phyloP scores from a whole-genome alignment of 1,140 invertebrate species.

The Drosophila burlai region DNA sequence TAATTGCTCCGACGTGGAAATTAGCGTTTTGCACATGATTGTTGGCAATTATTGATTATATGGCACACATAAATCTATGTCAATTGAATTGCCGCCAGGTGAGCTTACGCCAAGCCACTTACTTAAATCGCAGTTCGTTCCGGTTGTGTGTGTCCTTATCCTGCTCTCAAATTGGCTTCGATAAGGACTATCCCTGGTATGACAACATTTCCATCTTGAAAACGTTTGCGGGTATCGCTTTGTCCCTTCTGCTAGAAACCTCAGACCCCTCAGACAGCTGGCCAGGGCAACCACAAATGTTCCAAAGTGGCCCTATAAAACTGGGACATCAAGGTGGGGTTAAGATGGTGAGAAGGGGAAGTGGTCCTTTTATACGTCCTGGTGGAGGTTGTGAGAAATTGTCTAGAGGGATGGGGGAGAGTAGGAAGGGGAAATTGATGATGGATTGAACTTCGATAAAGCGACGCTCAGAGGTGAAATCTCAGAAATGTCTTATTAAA shows the following conservation, averaged over 20 bases:
- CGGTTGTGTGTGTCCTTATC: slow-evolving; percentile 20
- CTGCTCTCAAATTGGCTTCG: slow-evolving; percentile 13
- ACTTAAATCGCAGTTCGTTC: slow-evolving; percentile 36
- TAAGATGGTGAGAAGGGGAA: slow-evolving; percentile 1
- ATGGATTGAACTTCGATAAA: slow-evolving; percentile 26
- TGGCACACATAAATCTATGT: slow-evolving; percentile 57
- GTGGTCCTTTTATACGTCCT: slow-evolving; percentile 35
- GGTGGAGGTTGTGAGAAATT: slow-evolving; percentile 19
- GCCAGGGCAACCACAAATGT: slow-evolving; percentile 39
- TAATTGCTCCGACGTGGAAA: slow-evolving; percentile 67
- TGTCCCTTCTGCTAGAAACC: slow-evolving; percentile 17
- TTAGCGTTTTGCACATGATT: slow-evolving; percentile 63
- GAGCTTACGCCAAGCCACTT: slow-evolving; percentile 8
- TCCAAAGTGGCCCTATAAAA: slow-evolving; percentile 43
- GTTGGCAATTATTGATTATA: slow-evolving; percentile 66
- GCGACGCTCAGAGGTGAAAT: background rate
- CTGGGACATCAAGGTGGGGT: slow-evolving; percentile 9
- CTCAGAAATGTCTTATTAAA: slow-evolving; percentile 1
- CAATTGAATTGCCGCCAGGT: slow-evolving; percentile 41
- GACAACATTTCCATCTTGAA: slow-evolving; percentile 43
- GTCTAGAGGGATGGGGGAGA: background rate
- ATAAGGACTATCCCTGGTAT: slow-evolving; percentile 7
- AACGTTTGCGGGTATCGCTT: slow-evolving; percentile 35
- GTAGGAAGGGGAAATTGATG: slow-evolving; percentile 12
- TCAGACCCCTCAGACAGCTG: slow-evolving; percentile 10